phyloP scores from a whole-genome alignment of 2,113 vertebrate species.

The Microtus oregoni region DNA sequence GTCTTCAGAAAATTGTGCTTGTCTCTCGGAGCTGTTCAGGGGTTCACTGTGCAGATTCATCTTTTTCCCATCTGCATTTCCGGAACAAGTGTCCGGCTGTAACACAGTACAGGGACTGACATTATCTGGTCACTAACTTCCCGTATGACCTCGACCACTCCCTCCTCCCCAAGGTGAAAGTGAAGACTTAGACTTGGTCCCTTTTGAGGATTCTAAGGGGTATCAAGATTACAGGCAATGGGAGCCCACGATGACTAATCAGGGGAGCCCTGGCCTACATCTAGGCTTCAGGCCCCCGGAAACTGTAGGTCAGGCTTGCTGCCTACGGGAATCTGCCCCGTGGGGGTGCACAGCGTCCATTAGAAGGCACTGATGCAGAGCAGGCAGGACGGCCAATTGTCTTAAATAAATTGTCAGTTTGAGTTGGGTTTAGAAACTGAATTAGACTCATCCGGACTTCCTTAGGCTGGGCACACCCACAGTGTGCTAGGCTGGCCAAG shows the following conservation, averaged over 20 bases:
- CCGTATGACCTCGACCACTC: slow-evolving; percentile 21
- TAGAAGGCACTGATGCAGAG: slow-evolving; percentile 82
- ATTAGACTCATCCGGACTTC: slow-evolving; percentile 84
- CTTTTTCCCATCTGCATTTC: background rate
- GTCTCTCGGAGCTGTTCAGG: slow-evolving; percentile 26
- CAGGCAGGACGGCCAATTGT: slow-evolving; percentile 84
- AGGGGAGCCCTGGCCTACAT: slow-evolving; percentile 51
- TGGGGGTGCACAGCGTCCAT: slow-evolving; percentile 79
- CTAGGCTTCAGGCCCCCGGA: slow-evolving; percentile 64
- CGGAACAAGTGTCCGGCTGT: background rate
- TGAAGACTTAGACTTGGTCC: background rate
- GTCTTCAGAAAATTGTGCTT: slow-evolving; percentile 70
- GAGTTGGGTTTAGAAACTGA: slow-evolving; percentile 87
- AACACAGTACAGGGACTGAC: background rate
- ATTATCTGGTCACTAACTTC: background rate
- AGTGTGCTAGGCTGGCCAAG: slow-evolving; percentile 17
- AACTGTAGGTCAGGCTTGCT: slow-evolving; percentile 74
- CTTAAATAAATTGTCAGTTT: slow-evolving; percentile 89
- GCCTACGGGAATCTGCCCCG: slow-evolving; percentile 84
- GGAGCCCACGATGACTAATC: background rate
- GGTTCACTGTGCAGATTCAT: background rate
- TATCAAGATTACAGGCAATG: background rate
- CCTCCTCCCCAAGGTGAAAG: background rate
- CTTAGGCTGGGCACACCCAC: slow-evolving; percentile 59
- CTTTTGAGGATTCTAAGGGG: slow-evolving; percentile 15